These are phyloP conservation scores for Pogoniulus pusillus DNA, from an alignment of 2,797 vertebrate genomes.

Conservation along the genomic window DNA sequence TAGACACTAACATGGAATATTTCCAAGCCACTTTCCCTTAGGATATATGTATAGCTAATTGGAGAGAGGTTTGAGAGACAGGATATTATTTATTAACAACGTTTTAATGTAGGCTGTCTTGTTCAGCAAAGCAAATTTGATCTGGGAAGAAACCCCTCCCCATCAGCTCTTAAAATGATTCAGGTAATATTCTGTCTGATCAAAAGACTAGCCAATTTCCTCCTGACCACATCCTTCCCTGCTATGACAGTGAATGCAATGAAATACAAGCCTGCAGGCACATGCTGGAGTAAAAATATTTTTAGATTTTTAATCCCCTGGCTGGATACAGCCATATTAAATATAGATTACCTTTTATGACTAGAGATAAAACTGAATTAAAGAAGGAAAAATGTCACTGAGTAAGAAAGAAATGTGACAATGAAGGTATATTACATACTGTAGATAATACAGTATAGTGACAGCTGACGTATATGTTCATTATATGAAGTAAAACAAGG, in stretches of 20 bases:
- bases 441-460: neutral
- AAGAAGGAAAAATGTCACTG: conserved; percentile 24
- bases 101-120: conserved; percentile 20
- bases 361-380: conserved; percentile 52
- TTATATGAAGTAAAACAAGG: neutral
- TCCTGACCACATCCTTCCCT: conserved; percentile 36
- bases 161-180: conserved; percentile 19
- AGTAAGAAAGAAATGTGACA: conserved; percentile 1
- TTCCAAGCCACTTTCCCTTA: neutral
- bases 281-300: conserved; percentile 61
- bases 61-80: neutral
- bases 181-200: conserved; percentile 19
- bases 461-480: neutral
- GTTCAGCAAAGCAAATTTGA: conserved; percentile 15
- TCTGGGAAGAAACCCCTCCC: neutral
- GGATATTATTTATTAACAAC: conserved; percentile 58
- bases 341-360: conserved; percentile 63
- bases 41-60: neutral
- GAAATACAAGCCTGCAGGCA: conserved; percentile 26
- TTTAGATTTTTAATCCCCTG: conserved; percentile 64
- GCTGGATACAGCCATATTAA: conserved; percentile 59
- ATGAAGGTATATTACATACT: neutral
- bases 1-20: neutral
- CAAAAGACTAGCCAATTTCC: conserved; percentile 41
- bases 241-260: neutral